These are phyloP conservation scores for Mayetiola destructor DNA, from an alignment of 2,888 invertebrate genomes.

Conservation along the genomic window DNA sequence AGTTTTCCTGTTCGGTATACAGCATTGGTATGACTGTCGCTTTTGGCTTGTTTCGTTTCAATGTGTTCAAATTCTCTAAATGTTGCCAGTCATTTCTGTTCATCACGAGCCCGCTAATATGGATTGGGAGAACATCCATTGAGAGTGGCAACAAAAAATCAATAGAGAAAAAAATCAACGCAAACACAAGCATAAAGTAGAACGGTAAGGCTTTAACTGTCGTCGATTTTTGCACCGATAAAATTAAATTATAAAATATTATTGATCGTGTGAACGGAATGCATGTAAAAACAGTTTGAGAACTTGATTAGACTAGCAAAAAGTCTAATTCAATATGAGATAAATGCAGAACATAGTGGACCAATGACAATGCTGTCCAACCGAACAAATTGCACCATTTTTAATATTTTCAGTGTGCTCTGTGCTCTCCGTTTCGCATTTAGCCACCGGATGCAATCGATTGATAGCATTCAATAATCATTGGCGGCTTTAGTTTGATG, in stretches of 20 bases:
- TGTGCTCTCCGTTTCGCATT: no score
- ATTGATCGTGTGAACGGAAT: neutral
- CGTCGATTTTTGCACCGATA: neutral
- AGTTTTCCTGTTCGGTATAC: no score
- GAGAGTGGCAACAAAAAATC: no score
- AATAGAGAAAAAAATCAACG: no score
- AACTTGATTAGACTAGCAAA: no score
- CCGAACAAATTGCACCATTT: slow-evolving; percentile 3
- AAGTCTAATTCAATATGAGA: slow-evolving; percentile 2
- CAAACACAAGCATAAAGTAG: no score
- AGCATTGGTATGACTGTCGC: neutral
- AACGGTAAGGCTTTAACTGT: neutral
- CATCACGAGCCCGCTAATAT: neutral
- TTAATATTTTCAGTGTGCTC: no score
- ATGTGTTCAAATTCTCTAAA: slow-evolving; percentile 9
- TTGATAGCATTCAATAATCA: no score
- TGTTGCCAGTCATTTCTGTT: neutral
- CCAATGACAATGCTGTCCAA: slow-evolving; percentile 8
- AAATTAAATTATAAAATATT: slow-evolving; percentile 10
- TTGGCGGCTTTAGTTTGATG: no score
- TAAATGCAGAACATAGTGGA: neutral
- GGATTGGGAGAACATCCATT: no score
- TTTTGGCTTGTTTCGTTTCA: neutral
- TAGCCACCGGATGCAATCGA: no score
- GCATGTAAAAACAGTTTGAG: neutral